phyloP scores from a whole-genome alignment of 2,113 vertebrate species.

The Equus quagga region DNA sequence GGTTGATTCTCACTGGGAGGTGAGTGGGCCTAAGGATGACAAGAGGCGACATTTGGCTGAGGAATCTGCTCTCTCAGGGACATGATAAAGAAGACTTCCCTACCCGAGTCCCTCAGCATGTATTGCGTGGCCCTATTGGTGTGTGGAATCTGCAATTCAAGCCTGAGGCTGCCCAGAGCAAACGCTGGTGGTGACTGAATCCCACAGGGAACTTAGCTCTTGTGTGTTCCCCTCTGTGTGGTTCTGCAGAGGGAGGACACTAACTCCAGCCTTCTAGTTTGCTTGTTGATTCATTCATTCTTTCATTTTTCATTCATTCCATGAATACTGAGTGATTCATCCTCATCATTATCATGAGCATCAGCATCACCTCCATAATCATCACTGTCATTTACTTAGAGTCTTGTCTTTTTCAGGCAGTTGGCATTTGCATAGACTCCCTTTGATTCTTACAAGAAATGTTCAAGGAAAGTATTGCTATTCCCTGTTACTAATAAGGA shows the following conservation, averaged over 20 bases:
- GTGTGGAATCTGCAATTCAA: not conserved
- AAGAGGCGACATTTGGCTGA: not conserved
- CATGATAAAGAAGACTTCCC: not conserved
- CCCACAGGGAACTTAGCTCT: not conserved
- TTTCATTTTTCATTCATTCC: not conserved
- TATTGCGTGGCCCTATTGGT: not conserved
- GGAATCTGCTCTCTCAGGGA: not conserved
- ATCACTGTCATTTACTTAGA: not conserved
- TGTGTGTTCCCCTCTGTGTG: too few relatives aligned
- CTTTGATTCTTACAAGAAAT: not conserved
- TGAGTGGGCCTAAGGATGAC: not conserved
- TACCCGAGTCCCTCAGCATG: not conserved
- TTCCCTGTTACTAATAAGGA: not conserved
- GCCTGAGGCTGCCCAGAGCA: not conserved
- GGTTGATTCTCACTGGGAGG: not conserved
- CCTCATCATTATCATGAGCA: not conserved
- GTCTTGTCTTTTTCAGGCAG: not conserved
- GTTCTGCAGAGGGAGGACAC: not conserved
- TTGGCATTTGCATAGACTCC: not conserved
- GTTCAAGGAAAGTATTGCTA: not conserved
- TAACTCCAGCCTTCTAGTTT: not conserved
- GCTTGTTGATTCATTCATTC: not conserved
- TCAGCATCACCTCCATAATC: not conserved
- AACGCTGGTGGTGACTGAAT: not conserved
- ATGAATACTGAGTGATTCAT: not conserved